phyloP scores from a whole-genome alignment of 2,888 invertebrate species.

The Spilarctia lutea region DNA sequence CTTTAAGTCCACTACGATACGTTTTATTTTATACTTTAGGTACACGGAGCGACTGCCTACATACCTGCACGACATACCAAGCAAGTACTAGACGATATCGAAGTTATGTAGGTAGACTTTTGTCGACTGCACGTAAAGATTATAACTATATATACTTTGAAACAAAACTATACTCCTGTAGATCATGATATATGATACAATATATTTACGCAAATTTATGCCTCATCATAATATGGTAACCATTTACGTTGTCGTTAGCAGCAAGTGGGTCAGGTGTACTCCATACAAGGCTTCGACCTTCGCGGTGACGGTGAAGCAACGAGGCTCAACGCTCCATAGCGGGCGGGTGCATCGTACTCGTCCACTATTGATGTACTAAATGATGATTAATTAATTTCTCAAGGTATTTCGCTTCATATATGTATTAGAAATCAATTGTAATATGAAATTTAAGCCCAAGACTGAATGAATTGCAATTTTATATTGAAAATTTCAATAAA shows the following conservation, averaged over 20 bases:
- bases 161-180: not conserved
- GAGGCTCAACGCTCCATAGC: constrained; percentile 11
- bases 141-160: no score
- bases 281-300: constrained; percentile 27
- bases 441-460: no score
- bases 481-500: no score
- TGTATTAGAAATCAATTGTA: not conserved
- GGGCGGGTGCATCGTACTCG: constrained; percentile 16
- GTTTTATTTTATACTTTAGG: no score
- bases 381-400: constrained; percentile 2
- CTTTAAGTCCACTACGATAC: no score
- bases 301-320: constrained; percentile 23
- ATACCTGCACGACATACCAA: no score
- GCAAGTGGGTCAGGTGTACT: constrained; percentile 25
- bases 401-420: not conserved
- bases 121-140: no score
- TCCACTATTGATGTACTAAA: not conserved
- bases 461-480: no score
- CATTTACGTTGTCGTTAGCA: not conserved
- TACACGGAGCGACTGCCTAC: no score
- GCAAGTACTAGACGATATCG: no score
- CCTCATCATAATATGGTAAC: constrained; percentile 8
- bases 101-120: no score
- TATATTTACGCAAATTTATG: not conserved
- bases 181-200: not conserved